These are phyloP conservation scores for Diogma glabrata DNA, from an alignment of 2,888 invertebrate species.

Conservation along the genomic window DNA sequence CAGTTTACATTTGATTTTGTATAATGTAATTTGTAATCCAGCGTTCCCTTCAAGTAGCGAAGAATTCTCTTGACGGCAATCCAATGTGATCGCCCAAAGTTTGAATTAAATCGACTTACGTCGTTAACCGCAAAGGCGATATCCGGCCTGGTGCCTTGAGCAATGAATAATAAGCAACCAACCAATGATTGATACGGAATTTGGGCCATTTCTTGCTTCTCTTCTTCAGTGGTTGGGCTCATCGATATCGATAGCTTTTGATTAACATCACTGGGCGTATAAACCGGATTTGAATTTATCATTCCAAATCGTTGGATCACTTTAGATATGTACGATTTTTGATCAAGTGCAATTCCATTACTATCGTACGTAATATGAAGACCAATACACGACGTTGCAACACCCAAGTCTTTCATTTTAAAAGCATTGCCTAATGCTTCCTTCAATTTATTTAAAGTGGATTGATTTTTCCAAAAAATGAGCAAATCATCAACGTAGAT, in stretches of 20 bases:
- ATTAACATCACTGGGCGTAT: constrained; percentile 15
- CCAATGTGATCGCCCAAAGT: too few relatives aligned
- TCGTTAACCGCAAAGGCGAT: too few relatives aligned
- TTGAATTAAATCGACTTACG: too few relatives aligned
- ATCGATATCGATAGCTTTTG: constrained; percentile 14
- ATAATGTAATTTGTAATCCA: neutral
- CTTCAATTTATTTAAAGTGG: neutral
- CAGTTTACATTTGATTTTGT: neutral
- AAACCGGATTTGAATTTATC: constrained; percentile 12
- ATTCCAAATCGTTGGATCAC: neutral
- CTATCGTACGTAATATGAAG: neutral
- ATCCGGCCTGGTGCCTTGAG: neutral
- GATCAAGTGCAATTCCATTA: neutral
- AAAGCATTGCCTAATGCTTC: neutral
- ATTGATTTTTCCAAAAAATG: too few relatives aligned
- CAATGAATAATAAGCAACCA: constrained; percentile 8
- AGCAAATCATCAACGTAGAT: neutral
- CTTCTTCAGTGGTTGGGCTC: constrained; percentile 14
- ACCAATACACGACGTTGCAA: neutral
- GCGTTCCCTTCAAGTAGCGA: too few relatives aligned
- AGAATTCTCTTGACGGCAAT: too few relatives aligned
- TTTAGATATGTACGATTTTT: neutral
- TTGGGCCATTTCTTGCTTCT: constrained; percentile 12
- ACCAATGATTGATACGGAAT: constrained; percentile 14
- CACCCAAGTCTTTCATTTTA: neutral